phyloP scores from a whole-genome alignment of 2,113 vertebrate genomes.

The Dasyornis broadbenti region DNA sequence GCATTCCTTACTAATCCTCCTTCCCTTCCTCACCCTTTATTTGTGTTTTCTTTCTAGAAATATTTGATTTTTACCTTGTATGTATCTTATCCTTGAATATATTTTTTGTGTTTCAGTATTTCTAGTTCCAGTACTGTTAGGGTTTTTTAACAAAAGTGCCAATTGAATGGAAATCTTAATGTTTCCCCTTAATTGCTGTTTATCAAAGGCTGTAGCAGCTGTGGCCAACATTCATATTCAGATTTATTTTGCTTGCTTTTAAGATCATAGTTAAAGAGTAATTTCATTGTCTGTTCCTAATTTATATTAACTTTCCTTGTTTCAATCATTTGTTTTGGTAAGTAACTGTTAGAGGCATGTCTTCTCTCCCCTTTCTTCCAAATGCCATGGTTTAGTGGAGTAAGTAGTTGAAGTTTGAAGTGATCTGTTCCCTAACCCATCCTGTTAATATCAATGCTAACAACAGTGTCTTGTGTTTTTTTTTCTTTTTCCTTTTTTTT shows the following conservation, averaged over 20 bases:
- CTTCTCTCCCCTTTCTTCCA: neutral
- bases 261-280: slow-evolving; percentile 29
- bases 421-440: slow-evolving; percentile 74
- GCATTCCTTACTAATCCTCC: neutral
- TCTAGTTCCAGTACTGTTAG: neutral
- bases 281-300: slow-evolving; percentile 51
- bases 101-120: neutral
- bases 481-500: neutral
- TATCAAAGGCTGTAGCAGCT: slow-evolving; percentile 16
- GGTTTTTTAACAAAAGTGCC: neutral
- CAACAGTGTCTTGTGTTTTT: slow-evolving; percentile 82
- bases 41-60: neutral
- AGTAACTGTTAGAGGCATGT: slow-evolving; percentile 48
- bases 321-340: slow-evolving; percentile 61
- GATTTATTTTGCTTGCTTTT: slow-evolving; percentile 52
- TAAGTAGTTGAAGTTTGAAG: slow-evolving; percentile 51
- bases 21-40: neutral
- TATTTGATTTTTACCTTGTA: neutral
- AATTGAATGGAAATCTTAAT: neutral
- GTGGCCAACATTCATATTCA: slow-evolving; percentile 5
- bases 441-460: slow-evolving; percentile 83
- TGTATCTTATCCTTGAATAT: neutral
- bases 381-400: neutral
- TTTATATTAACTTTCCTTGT: slow-evolving; percentile 52
- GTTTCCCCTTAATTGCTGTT: neutral